These are phyloP conservation scores for Armadillidium nasatum DNA, from an alignment of 1,140 invertebrate genomes.

Conservation along the genomic window DNA sequence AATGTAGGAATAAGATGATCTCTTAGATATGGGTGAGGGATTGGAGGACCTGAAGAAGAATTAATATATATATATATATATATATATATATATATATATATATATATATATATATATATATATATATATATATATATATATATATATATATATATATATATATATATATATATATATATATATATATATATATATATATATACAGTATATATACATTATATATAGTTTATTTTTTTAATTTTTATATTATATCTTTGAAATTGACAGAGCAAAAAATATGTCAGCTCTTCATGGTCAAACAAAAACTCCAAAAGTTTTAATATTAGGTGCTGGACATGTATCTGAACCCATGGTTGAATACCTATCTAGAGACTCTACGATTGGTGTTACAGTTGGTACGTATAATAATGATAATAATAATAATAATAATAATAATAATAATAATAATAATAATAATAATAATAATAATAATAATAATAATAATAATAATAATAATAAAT, in stretches of 20 bases:
- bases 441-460: too few relatives aligned
- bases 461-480: too few relatives aligned
- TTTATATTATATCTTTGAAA: background rate
- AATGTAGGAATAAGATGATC: too few relatives aligned
- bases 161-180: conserved; percentile 30
- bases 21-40: too few relatives aligned
- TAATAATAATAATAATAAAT: too few relatives aligned
- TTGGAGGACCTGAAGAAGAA: too few relatives aligned
- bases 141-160: conserved; percentile 24
- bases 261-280: conserved; percentile 42
- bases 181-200: conserved; percentile 22
- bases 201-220: background rate
- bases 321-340: conserved; percentile 93
- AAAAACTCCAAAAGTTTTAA: conserved; percentile 61
- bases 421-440: too few relatives aligned
- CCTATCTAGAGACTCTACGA: conserved; percentile 69
- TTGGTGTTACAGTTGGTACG: conserved; percentile 68
- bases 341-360: conserved; percentile 90
- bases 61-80: too few relatives aligned
- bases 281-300: conserved; percentile 30
- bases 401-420: too few relatives aligned
- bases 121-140: conserved; percentile 16
- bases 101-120: too few relatives aligned
- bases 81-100: too few relatives aligned
- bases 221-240: background rate